Conservation (phyloP, 23 tunicate genomes). For the Styela plicata region DNA sequence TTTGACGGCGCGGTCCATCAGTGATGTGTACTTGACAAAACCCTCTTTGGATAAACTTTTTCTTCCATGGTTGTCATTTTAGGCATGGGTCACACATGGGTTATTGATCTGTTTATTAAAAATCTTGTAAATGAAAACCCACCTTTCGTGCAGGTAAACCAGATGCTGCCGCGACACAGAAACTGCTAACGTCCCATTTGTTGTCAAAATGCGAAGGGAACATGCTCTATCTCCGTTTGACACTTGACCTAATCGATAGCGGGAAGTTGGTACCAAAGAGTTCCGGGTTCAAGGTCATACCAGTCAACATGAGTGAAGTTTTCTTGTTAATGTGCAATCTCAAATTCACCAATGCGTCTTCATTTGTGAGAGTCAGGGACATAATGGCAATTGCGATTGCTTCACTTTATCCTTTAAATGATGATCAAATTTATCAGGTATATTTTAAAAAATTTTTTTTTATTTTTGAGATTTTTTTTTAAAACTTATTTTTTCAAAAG, state of each 20-base stretch:
- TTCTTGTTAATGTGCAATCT: conserved; percentile 81
- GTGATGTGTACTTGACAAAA: no score
- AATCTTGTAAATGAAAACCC: neutral
- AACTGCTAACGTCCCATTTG: conserved; percentile 62
- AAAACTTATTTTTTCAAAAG: neutral
- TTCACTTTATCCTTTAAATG: conserved; percentile 86
- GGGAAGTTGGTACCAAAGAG: conserved; percentile 77
- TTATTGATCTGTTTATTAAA: no score
- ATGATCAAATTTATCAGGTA: conserved; percentile 88
- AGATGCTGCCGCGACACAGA: conserved; percentile 77
- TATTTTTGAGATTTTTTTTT: no score
- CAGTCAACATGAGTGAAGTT: conserved; percentile 67
- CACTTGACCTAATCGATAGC: conserved; percentile 80
- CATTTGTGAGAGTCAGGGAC: conserved; percentile 76
- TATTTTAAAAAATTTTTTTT: neutral
- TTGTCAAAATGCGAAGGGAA: conserved; percentile 55
- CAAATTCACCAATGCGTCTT: conserved; percentile 59
- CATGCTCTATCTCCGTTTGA: conserved; percentile 80
- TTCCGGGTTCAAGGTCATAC: conserved; percentile 77
- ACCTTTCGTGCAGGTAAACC: conserved; percentile 55
- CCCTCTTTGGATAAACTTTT: no score
- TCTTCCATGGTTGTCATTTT: no score
- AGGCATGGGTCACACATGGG: no score
- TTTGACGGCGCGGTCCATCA: no score
- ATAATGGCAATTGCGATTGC: conserved; percentile 80